Evolutionary conservation across 2,797 vertebrate species (phyloP).

Genomic region (Syngnathus acus): DNA sequence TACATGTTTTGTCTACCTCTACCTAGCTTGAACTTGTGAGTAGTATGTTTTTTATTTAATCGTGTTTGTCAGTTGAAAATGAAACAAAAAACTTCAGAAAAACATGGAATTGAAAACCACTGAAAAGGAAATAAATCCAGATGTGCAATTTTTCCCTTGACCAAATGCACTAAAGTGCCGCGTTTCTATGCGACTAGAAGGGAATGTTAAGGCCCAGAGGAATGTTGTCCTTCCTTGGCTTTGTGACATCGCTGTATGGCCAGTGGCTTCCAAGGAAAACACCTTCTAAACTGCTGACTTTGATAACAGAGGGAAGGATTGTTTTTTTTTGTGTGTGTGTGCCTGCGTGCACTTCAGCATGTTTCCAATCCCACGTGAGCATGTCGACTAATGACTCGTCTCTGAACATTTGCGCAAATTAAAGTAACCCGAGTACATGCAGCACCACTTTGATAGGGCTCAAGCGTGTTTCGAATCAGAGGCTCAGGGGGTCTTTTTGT

Average conservation of each 20-base stretch:
- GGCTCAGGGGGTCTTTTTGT: neutral
- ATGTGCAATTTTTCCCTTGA: neutral
- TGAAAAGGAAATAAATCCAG: neutral
- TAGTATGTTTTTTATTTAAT: neutral
- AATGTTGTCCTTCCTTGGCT: slow-evolving; percentile 50
- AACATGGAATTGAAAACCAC: neutral
- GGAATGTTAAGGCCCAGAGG: slow-evolving; percentile 27
- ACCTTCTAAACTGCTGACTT: slow-evolving; percentile 44
- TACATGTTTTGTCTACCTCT: neutral
- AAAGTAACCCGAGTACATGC: slow-evolving; percentile 18
- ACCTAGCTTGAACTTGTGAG: neutral
- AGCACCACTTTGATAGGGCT: slow-evolving; percentile 25
- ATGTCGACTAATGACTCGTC: slow-evolving; percentile 40
- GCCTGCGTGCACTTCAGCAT: slow-evolving; percentile 27
- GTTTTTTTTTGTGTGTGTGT: slow-evolving; percentile 6
- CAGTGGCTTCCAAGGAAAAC: slow-evolving; percentile 54
- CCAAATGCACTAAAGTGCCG: neutral
- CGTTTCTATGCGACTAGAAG: slow-evolving; percentile 18
- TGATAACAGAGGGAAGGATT: slow-evolving; percentile 44
- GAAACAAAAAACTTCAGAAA: neutral
- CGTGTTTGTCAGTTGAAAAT: neutral
- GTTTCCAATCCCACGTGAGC: slow-evolving; percentile 38
- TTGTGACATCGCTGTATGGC: slow-evolving; percentile 33
- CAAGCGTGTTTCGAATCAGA: slow-evolving; percentile 17
- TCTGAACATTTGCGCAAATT: slow-evolving; percentile 41